Percentiles rank a stretch among this genome's conserved stretches.
These are phyloP conservation scores for Oryzias melastigma DNA, from an alignment of 2,113 vertebrate genomes.

Conservation along the genomic window DNA sequence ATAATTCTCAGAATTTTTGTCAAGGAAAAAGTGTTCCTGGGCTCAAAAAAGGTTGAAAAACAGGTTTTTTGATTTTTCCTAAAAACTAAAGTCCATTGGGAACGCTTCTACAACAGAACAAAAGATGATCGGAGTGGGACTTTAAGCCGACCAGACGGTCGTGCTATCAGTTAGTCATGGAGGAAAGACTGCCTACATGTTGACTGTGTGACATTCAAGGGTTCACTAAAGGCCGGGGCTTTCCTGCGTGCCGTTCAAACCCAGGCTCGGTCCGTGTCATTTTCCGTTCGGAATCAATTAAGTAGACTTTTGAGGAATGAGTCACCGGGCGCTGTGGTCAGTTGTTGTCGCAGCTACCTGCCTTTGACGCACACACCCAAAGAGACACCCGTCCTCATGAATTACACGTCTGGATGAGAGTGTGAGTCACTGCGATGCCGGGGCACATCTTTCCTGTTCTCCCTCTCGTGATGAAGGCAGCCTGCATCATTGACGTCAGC, in stretches of 20 bases:
- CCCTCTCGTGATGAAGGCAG: conserved; percentile 18
- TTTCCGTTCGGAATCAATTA: conserved; percentile 13
- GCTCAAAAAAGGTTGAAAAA: too few species aligned
- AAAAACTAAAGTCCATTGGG: too few species aligned
- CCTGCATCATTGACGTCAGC: conserved; percentile 27
- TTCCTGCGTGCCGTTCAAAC: not conserved
- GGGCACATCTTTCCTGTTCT: conserved; percentile 8
- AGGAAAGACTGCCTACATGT: too few species aligned
- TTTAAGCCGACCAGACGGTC: too few species aligned
- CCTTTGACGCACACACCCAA: conserved; percentile 35
- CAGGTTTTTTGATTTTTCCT: too few species aligned
- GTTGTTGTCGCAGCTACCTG: conserved; percentile 51
- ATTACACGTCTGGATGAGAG: conserved; percentile 7
- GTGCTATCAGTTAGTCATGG: too few species aligned
- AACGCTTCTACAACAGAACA: too few species aligned
- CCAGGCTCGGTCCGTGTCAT: conserved; percentile 29
- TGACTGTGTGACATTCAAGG: too few species aligned
- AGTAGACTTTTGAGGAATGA: conserved; percentile 45
- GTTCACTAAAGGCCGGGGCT: not conserved
- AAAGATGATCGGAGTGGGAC: too few species aligned
- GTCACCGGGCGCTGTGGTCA: conserved; percentile 45
- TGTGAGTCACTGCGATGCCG: conserved; percentile 53
- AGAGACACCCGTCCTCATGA: conserved; percentile 18
- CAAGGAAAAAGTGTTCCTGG: too few species aligned
- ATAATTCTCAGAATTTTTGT: too few species aligned